A percentile compares a stretch with the other conserved stretches of the same genome.
These are phyloP conservation scores for Nudaria mundana DNA, from an alignment of 2,888 invertebrate genomes.

Conservation along the genomic window DNA sequence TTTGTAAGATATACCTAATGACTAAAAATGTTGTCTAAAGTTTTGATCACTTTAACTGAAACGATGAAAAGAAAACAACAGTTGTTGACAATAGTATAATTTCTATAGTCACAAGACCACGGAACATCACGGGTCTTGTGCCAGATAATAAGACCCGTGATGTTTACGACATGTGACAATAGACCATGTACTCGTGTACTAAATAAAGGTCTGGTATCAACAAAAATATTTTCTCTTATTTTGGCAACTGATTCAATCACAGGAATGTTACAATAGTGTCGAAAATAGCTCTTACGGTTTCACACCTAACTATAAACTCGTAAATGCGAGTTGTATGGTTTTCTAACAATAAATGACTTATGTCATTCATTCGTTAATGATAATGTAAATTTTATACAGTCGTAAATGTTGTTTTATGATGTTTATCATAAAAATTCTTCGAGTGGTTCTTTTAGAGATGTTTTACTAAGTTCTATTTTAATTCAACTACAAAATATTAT, in stretches of 20 bases:
- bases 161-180: too few relatives aligned
- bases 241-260: constrained; percentile 55
- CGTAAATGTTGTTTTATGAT: constrained; percentile 4
- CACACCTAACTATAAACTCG: constrained; percentile 13
- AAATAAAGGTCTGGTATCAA: not conserved
- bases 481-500: too few relatives aligned
- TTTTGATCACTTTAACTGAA: too few relatives aligned
- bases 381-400: not conserved
- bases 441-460: not conserved
- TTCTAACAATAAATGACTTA: constrained; percentile 1
- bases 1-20: too few relatives aligned
- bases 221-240: constrained; percentile 20
- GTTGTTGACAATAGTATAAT: too few relatives aligned
- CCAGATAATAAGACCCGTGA: too few relatives aligned
- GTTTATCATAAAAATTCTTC: not conserved
- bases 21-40: too few relatives aligned
- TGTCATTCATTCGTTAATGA: constrained; percentile 4
- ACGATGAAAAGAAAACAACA: too few relatives aligned
- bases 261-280: constrained; percentile 26
- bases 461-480: too few relatives aligned
- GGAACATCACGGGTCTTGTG: too few relatives aligned
- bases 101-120: too few relatives aligned
- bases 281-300: constrained; percentile 18
- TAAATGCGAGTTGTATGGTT: constrained; percentile 6
- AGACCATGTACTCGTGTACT: not conserved